These are phyloP conservation scores for Drosophila dunni DNA, from an alignment of 1,140 invertebrate species.

Conservation along the genomic window DNA sequence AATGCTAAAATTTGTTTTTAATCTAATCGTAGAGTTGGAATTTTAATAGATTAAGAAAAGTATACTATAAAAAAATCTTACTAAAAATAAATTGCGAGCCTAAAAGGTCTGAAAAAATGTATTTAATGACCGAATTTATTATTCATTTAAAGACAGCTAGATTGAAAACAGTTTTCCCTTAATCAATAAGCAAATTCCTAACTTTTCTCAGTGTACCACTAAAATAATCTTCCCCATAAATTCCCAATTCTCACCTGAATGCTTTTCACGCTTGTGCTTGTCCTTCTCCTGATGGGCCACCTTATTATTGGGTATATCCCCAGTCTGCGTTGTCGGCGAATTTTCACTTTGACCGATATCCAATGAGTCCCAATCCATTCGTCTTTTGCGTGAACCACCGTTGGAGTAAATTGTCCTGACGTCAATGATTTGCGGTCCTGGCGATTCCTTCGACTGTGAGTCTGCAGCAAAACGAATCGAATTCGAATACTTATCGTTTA, in stretches of 20 bases:
- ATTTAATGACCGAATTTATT: no score
- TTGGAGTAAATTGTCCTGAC: constrained; percentile 82
- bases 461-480: constrained; percentile 57
- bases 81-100: no score
- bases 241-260: constrained; percentile 59
- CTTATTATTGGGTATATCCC: constrained; percentile 69
- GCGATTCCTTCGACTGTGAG: constrained; percentile 79
- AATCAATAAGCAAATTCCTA: no score
- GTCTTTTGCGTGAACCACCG: constrained; percentile 83
- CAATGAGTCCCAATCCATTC: constrained; percentile 85
- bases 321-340: constrained; percentile 69
- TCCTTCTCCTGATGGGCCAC: constrained; percentile 75
- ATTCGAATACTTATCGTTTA: constrained; percentile 50
- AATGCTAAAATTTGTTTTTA: background rate
- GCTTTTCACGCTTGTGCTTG: constrained; percentile 79
- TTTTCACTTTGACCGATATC: constrained; percentile 83
- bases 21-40: no score
- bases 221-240: no score
- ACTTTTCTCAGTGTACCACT: no score
- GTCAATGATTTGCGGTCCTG: constrained; percentile 83
- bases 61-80: no score
- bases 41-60: background rate
- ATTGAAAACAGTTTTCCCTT: no score
- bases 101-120: no score
- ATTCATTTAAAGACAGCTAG: no score